phyloP scores from a whole-genome alignment of 2,113 vertebrate genomes.

The Elephantulus edwardii region DNA sequence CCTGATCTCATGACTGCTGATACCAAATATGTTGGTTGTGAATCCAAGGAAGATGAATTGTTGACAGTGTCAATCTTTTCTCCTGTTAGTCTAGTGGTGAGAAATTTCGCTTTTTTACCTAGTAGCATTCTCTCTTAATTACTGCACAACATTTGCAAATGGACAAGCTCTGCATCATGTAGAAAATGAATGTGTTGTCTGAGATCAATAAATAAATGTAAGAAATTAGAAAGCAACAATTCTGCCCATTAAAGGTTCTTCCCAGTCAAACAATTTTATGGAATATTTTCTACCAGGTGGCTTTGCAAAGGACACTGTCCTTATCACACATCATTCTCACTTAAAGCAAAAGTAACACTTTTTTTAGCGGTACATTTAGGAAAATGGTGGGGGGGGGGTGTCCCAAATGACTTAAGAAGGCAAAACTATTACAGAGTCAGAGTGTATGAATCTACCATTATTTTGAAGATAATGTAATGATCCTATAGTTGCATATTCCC shows the following conservation, averaged over 20 bases:
- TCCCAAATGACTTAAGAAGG: neutral
- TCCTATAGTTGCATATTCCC: neutral
- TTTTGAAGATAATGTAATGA: neutral
- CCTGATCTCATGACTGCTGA: too few relatives aligned
- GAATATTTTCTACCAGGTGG: neutral
- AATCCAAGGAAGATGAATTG: too few relatives aligned
- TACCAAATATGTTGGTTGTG: too few relatives aligned
- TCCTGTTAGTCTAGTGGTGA: too few relatives aligned
- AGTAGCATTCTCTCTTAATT: neutral
- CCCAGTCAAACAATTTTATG: neutral
- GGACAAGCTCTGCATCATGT: neutral
- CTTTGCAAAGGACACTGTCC: neutral
- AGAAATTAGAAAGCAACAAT: neutral
- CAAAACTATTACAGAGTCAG: neutral
- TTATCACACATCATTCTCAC: neutral
- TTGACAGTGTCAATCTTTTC: too few relatives aligned
- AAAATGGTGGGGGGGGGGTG: neutral
- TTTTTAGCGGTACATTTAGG: too few relatives aligned
- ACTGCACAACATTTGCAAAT: neutral
- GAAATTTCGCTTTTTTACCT: too few relatives aligned
- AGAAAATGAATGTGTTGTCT: neutral
- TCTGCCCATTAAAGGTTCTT: neutral
- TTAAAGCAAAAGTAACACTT: neutral
- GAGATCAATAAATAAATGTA: neutral
- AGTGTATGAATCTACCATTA: neutral